phyloP scores from a whole-genome alignment of 2,113 vertebrate genomes.

The Pelmatolapia mariae region DNA sequence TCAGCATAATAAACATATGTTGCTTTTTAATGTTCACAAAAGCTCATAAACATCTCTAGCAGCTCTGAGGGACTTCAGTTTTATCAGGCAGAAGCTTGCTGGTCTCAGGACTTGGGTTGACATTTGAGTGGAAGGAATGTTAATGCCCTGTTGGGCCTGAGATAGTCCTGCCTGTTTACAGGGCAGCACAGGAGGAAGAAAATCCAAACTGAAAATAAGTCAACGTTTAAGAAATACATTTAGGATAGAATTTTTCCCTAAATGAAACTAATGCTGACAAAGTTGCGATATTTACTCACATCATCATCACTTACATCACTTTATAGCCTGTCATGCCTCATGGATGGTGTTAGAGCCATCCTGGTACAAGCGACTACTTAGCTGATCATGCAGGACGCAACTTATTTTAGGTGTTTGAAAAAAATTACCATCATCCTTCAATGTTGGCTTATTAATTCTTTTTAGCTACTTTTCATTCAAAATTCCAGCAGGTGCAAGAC shows the following conservation, averaged over 20 bases:
- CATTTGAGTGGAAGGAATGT: not conserved
- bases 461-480: not conserved
- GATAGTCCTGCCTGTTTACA: not conserved
- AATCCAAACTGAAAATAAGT: not conserved
- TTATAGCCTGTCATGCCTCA: not conserved
- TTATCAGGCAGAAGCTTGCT: not conserved
- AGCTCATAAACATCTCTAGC: not conserved
- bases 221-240: rapidly evolving
- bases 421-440: not conserved
- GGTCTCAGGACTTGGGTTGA: not conserved
- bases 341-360: not conserved
- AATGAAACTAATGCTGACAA: not conserved
- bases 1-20: not conserved
- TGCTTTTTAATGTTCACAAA: not conserved
- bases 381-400: not conserved
- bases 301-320: not conserved
- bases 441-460: not conserved
- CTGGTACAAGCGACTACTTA: not conserved
- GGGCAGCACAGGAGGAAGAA: not conserved
- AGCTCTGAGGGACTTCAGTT: not conserved
- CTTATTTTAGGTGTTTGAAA: not conserved
- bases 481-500: not conserved
- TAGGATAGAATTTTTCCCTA: not conserved
- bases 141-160: not conserved
- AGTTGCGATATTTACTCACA: not conserved